A percentile compares a stretch with the other conserved stretches of the same genome.
Conservation (phyloP, 2,113 vertebrate genomes). For the Epinephelus cyanopodus region DNA sequence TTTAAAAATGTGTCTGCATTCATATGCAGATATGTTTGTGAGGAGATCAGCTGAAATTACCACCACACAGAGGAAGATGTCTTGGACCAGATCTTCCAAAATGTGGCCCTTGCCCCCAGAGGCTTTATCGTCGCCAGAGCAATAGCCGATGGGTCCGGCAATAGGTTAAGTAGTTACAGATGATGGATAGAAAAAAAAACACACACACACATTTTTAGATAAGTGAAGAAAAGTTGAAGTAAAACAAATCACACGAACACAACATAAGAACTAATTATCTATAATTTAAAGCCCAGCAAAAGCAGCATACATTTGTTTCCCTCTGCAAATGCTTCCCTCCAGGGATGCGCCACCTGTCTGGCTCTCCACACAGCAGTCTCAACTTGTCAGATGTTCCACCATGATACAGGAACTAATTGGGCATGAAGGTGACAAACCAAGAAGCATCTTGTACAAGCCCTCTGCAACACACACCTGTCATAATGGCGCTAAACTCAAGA, state of each 20-base stretch:
- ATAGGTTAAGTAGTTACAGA: too few relatives aligned
- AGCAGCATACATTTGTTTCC: slow-evolving; percentile 49
- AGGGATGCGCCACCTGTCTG: slow-evolving; percentile 64
- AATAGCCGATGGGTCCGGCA: too few relatives aligned
- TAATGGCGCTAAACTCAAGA: slow-evolving; percentile 51
- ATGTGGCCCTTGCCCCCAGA: too few relatives aligned
- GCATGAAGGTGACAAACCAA: slow-evolving; percentile 80
- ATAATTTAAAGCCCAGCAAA: slow-evolving; percentile 39
- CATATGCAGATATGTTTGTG: too few relatives aligned
- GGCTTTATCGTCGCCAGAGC: too few relatives aligned
- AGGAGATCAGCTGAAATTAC: too few relatives aligned
- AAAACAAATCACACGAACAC: not conserved
- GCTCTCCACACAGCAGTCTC: slow-evolving; percentile 48
- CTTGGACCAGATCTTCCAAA: too few relatives aligned
- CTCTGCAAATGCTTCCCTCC: slow-evolving; percentile 34
- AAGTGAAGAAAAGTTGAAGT: not conserved
- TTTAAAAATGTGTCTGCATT: too few relatives aligned
- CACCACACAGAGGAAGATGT: too few relatives aligned
- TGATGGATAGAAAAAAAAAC: not conserved
- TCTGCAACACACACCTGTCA: slow-evolving; percentile 75
- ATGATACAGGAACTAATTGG: slow-evolving; percentile 73
- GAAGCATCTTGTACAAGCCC: slow-evolving; percentile 67
- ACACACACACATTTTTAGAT: not conserved
- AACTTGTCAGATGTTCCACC: slow-evolving; percentile 72
- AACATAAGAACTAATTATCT: slow-evolving; percentile 8